Evolutionary conservation across 1,140 invertebrate species (phyloP).

Genomic region (Thereuonema tuberculata): DNA sequence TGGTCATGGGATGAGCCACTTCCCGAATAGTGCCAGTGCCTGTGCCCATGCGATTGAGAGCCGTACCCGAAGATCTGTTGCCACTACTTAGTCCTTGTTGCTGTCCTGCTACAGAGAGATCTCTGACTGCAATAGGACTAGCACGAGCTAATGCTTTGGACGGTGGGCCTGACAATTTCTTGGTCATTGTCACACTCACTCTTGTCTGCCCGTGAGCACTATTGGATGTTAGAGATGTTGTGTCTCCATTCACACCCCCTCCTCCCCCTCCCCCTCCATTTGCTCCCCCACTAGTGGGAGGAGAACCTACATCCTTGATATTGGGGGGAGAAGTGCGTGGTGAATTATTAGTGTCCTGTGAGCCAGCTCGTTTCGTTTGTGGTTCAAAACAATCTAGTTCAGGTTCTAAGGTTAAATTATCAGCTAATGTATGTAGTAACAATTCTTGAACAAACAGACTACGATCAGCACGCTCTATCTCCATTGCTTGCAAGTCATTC

Average conservation of each 20-base stretch:
- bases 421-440: slow-evolving; percentile 44
- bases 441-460: slow-evolving; percentile 55
- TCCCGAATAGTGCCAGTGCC: slow-evolving; percentile 10
- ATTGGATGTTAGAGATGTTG: neutral
- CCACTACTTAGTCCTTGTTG: neutral
- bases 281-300: neutral
- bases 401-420: slow-evolving; percentile 17
- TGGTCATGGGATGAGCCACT: neutral
- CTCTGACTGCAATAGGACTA: neutral
- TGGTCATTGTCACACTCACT: neutral
- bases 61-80: neutral
- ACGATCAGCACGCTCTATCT: slow-evolving; percentile 45
- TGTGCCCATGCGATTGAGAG: neutral
- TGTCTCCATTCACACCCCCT: neutral
- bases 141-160: neutral
- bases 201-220: neutral
- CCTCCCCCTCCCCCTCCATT: neutral
- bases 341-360: neutral
- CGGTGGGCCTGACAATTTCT: neutral
- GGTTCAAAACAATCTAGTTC: slow-evolving; percentile 11
- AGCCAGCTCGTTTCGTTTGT: neutral
- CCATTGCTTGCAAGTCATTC: slow-evolving; percentile 38
- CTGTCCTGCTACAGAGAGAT: neutral
- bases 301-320: neutral
- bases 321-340: neutral